Base-by-base conservation (phyloP, 1,140 invertebrate species). In the Drosophila trapezifrons region DNA sequence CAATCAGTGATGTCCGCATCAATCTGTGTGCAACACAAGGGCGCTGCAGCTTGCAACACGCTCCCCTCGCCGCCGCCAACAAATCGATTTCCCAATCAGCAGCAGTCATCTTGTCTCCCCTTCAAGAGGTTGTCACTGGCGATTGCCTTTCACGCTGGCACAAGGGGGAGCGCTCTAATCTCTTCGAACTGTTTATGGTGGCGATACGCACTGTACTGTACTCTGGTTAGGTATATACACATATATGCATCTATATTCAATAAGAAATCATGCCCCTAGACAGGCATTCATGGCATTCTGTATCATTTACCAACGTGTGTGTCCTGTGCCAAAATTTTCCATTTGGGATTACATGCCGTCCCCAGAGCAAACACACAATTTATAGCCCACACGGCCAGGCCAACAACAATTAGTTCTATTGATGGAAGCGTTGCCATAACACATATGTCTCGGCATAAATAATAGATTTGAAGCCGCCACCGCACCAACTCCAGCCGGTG, bases 401-500 rank as follows among this genome's bases (percentile, higher is more conserved):
- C 74, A 80, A 79, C 63, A 79, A 82, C 80, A 85, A 85, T 85
- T 85, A 85, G 82, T 85, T 85, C 42, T 71, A 85, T 85, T 87
- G 78, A 81, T 74, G 73, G 78, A 70, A 54, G 58, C 40, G 38
- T 37, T 60, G 83, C 78, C 69, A 78, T 69, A 75, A 69, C 65
- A 86, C 82, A 85, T 82, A 87, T 85, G 82, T 65, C 67, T 29
- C 51, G 49, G 74, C 64, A 87, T 85, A 85, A 85, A 87, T 85
- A 85, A 85, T 85, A 85, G 84, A 85, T 85, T 86, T 63, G 69
- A 76, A 69, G 80, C 75, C 66, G 62, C 80, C 64, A 56, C 62
- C 76, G 40, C 63, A 60, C 47, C 37, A 38, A 40, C 52, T 57
- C 20, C 38, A 37, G 38, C 43, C 56, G 66, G 67, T 58, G 35